These are phyloP conservation scores for Siniperca knerii DNA, from an alignment of 2,113 vertebrate species.

Conservation along the genomic window DNA sequence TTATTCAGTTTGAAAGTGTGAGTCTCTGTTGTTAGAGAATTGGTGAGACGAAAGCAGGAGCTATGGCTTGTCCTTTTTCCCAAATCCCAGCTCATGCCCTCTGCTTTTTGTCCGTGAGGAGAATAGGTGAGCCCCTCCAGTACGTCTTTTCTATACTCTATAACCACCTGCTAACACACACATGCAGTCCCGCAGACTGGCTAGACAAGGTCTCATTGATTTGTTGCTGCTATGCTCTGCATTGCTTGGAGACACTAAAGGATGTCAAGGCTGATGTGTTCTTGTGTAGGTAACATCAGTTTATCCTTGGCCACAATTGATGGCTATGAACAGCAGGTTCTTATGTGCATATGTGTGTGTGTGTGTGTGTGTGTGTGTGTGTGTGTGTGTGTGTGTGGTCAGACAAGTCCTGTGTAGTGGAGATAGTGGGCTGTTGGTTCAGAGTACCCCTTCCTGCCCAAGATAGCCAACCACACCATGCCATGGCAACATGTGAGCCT, in stretches of 20 bases:
- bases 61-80: not conserved
- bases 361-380: slow-evolving; percentile 21
- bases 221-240: slow-evolving; percentile 43
- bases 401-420: slow-evolving; percentile 21
- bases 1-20: slow-evolving; percentile 24
- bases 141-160: slow-evolving; percentile 5
- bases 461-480: slow-evolving; percentile 25
- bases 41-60: slow-evolving; percentile 1
- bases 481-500: slow-evolving; percentile 32
- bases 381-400: slow-evolving; percentile 5
- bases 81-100: not conserved
- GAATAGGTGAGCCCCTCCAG: not conserved
- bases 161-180: slow-evolving; percentile 33
- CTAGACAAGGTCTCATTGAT: slow-evolving; percentile 51
- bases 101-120: not conserved
- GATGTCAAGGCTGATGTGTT: slow-evolving; percentile 55
- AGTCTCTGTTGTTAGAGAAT: slow-evolving; percentile 6
- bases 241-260: slow-evolving; percentile 64
- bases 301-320: slow-evolving; percentile 51
- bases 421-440: slow-evolving; percentile 42
- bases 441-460: slow-evolving; percentile 23
- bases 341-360: slow-evolving; percentile 14
- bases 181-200: slow-evolving; percentile 12
- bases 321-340: slow-evolving; percentile 39
- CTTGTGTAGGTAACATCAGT: slow-evolving; percentile 61